Evolutionary conservation across 2,888 invertebrate species (phyloP).

Genomic region (Hirtodrosophila histrioides): DNA sequence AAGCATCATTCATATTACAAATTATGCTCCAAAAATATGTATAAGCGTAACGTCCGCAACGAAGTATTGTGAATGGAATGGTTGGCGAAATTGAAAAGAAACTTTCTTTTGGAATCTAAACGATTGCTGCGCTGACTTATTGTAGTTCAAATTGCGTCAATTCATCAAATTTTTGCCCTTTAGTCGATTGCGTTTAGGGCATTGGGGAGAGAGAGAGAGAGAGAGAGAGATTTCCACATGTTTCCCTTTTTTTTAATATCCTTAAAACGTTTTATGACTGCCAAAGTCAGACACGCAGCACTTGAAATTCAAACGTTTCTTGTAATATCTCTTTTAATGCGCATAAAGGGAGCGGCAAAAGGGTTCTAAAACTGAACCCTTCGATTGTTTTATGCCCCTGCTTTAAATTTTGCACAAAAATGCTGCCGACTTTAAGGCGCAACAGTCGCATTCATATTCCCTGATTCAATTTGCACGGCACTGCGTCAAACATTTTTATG

Average conservation of each 20-base stretch:
- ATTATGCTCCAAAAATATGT: too few relatives aligned
- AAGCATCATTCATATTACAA: too few relatives aligned
- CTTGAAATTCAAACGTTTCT: conserved; percentile 64
- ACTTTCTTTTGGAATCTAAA: conserved; percentile 22
- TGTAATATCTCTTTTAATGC: conserved; percentile 51
- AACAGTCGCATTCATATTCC: conserved; percentile 6
- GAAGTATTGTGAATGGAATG: background rate
- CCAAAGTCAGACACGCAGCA: conserved; percentile 42
- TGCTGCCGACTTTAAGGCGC: conserved; percentile 38
- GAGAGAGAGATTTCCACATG: conserved; percentile 35
- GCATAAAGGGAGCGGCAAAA: conserved; percentile 52
- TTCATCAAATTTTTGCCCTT: conserved; percentile 57
- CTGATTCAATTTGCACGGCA: conserved; percentile 59
- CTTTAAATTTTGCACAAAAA: conserved; percentile 11
- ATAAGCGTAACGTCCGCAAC: background rate
- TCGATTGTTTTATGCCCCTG: conserved; percentile 18
- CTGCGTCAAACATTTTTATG: conserved; percentile 65
- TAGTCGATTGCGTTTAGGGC: conserved; percentile 16
- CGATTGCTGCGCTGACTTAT: conserved; percentile 37
- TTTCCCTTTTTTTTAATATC: conserved; percentile 62
- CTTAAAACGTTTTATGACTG: conserved; percentile 69
- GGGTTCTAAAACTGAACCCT: conserved; percentile 26
- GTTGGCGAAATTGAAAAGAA: background rate
- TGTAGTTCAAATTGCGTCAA: conserved; percentile 61
- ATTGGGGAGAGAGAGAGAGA: conserved; percentile 12